Conservation (phyloP, 2,797 vertebrate species). For the Tapera naevia region DNA sequence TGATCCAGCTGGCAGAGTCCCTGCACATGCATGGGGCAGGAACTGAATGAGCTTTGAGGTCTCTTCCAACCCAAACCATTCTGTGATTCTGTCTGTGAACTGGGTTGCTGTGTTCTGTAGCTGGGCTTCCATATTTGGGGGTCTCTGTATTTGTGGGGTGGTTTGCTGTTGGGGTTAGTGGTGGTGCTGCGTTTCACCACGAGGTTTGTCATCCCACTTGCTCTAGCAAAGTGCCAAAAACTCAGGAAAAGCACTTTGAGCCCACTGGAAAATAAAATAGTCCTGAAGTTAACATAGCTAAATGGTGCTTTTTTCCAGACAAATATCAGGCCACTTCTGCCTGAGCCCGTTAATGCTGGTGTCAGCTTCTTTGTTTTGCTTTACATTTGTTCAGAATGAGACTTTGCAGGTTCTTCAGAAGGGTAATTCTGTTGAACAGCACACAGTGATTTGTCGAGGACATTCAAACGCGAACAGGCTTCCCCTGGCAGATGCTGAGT, state of each 20-base stretch:
- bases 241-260: neutral
- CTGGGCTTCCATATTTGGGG: neutral
- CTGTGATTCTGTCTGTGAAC: no score
- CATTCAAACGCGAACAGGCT: neutral
- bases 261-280: neutral
- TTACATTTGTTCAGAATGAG: neutral
- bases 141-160: neutral
- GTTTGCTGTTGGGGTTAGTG: neutral
- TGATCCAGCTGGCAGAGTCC: no score
- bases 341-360: neutral
- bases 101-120: neutral
- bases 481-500: neutral
- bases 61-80: no score
- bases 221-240: neutral
- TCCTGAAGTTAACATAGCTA: neutral
- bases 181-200: neutral
- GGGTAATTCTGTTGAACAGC: neutral
- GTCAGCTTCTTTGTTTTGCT: neutral
- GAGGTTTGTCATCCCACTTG: neutral
- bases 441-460: accelerated
- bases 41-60: no score
- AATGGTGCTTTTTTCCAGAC: neutral
- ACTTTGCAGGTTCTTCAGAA: neutral
- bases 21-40: no score
- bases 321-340: neutral